Evolutionary conservation across 2,888 invertebrate genomes (phyloP).

Genomic region (Agrotis ipsilon): DNA sequence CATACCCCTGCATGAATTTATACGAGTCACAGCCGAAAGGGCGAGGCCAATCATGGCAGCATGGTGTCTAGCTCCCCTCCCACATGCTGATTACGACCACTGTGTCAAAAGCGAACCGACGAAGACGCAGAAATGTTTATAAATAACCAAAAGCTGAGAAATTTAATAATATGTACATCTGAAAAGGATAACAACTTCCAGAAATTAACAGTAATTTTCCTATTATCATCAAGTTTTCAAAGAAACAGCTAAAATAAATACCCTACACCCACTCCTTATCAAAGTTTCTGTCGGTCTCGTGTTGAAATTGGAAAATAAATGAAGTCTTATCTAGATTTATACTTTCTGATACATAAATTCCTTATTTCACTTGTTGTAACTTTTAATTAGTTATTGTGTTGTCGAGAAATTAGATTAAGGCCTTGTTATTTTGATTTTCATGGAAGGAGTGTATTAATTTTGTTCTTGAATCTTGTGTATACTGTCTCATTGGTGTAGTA

Average conservation of each 20-base stretch:
- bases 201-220: background rate
- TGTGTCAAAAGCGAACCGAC: no score
- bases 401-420: background rate
- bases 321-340: slow-evolving; percentile 10
- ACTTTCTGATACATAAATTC: slow-evolving; percentile 16
- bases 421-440: background rate
- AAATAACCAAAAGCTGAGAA: no score
- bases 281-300: background rate
- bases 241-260: slow-evolving; percentile 1
- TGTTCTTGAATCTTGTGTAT: background rate
- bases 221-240: background rate
- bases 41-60: no score
- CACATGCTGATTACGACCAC: no score
- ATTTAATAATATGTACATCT: no score
- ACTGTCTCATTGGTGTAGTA: no score
- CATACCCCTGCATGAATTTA: no score
- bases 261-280: background rate
- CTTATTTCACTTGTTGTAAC: background rate
- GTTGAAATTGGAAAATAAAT: slow-evolving; percentile 18
- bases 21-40: no score
- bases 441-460: background rate
- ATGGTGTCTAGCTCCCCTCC: no score
- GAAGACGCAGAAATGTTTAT: no score
- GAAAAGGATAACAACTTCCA: no score
- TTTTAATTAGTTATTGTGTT: slow-evolving; percentile 21